Base-by-base conservation (phyloP, 2,888 invertebrate species). In the Koerneria pararmatus region DNA sequence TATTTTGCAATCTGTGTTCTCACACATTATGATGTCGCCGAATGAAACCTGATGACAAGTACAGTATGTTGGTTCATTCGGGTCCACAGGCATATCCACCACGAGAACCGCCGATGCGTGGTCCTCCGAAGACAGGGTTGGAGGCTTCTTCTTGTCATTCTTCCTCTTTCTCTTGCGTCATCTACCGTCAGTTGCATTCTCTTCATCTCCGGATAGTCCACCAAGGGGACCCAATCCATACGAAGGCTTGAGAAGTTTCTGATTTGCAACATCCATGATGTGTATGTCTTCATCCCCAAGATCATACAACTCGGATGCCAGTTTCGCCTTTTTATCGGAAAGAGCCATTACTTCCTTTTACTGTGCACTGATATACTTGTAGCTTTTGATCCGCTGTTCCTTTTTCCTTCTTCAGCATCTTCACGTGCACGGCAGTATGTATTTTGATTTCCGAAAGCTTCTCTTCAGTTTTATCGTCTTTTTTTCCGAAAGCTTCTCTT, bases 1-100 rank as follows among this genome's bases (percentile, higher is more conserved):
- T 66, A 85, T 85, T 2, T 85, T 85, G 76, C 87, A 87, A 80
- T 84, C 61, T 59, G 89, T 89, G 85, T 94, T 94, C 85, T 95
- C 94, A 87, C 94, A 95, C 72, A 91, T 92, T 83, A 95, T 93
- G 94, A 95, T 95, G 87, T 94, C 92, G 66, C 94, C 94, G 80
- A 93, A 94, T 3, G 93, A 93, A 60, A 91, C 91, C 88, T 97
- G 95, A 85, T 95, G 94, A 83, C 97, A 98, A 48, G 95, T 87
- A 84, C 78, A 98, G 84, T 98, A 98, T 0, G 95, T 95, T 0
- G 97, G 97, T 84, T 98, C 97, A 83, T 97, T 97, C 0, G 97
- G 97, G 87, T 98, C 87, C 1, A 88, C 88, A 4, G 88, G 88
- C 88, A 88, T 88, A 78, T 88, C 88, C 60, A 88, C 80, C 1